Conservation (phyloP, 2,113 vertebrate genomes). For the Lophius piscatorius region DNA sequence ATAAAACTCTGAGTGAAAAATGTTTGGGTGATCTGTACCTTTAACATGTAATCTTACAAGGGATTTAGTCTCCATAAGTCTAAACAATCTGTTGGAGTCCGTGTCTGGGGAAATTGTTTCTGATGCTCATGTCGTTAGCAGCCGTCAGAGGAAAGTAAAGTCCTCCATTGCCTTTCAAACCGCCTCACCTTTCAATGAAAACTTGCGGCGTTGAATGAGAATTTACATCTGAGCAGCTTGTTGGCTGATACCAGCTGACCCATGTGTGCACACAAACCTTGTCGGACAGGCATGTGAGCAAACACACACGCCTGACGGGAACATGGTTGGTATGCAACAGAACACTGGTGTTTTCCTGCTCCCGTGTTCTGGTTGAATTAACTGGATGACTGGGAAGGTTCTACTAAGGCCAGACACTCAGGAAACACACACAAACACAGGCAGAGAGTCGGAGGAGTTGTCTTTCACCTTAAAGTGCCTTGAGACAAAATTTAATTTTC, state of each 20-base stretch:
- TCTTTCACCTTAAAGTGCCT: no score
- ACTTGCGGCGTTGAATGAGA: no score
- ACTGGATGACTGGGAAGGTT: slow-evolving; percentile 2
- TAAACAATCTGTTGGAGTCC: background rate
- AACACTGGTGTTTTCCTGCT: slow-evolving; percentile 30
- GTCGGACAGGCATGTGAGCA: slow-evolving; percentile 26
- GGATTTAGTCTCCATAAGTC: background rate
- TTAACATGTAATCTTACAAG: background rate
- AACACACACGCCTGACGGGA: slow-evolving; percentile 51
- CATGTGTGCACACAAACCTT: slow-evolving; percentile 17
- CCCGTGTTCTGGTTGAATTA: slow-evolving; percentile 29
- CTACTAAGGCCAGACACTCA: slow-evolving; percentile 26
- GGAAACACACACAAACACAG: slow-evolving; percentile 4
- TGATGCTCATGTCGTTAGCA: background rate
- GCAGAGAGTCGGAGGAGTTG: no score
- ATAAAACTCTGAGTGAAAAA: no score
- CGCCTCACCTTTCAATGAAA: no score
- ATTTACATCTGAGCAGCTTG: no score
- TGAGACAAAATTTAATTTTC: slow-evolving; percentile 38
- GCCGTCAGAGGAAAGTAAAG: background rate
- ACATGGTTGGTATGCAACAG: slow-evolving; percentile 24
- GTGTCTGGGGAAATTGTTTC: background rate
- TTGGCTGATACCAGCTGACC: slow-evolving; percentile 14
- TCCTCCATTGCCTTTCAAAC: background rate
- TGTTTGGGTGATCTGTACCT: no score